Evolutionary conservation across 2,113 vertebrate genomes (phyloP), one percentile per base, ranked within the genome.

Genomic region (Beaufortia kweichowensis): DNA sequence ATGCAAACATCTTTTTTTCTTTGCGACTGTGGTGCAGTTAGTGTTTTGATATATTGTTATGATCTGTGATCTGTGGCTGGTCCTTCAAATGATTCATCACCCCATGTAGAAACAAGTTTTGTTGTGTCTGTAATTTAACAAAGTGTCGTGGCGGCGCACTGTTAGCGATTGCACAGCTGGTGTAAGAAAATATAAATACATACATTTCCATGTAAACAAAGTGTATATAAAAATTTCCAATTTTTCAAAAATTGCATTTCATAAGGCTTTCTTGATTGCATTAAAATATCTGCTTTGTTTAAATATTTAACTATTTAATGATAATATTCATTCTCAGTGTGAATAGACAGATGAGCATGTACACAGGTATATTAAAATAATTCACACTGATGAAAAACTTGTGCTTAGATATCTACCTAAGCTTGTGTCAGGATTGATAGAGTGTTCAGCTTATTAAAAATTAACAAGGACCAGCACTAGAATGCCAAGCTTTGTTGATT

Each of bases 401-500:
- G 24, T 56, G 35, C 4, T 9, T 43, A 21, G 21, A 81, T 29
- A 48, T 81, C 59, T 41, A 11, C 23, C 35, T 60, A 29, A 31
- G 43, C 59, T 59, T 68, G 48, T 43, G 56, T 70, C 79, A 39
- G 50, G 48, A 68, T 33, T 24, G 57, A 74, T 56, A 77, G n/a
- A 10, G 24, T 48, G 2, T 35, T 64, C 56, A 55, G 7, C 62
- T 72, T 77, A 73, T 67, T 56, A 63, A 69, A 73, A 46, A 80
- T 80, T 46, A 68, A 35, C 57, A 59, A 46, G 14, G 60, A 46
- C 26, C 61, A 63, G 61, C 43, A 31, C 62, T 69, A 23, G 56
- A 63, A 56, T 48, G 46, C 68, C 59, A 68, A 79, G 33, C 56
- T 56, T 64, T 81, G 41, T 29, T 41, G 43, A 62, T 71, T 81